Conservation (phyloP, 64 coral and sea anemone species). For the Astreopora myriophthalma region DNA sequence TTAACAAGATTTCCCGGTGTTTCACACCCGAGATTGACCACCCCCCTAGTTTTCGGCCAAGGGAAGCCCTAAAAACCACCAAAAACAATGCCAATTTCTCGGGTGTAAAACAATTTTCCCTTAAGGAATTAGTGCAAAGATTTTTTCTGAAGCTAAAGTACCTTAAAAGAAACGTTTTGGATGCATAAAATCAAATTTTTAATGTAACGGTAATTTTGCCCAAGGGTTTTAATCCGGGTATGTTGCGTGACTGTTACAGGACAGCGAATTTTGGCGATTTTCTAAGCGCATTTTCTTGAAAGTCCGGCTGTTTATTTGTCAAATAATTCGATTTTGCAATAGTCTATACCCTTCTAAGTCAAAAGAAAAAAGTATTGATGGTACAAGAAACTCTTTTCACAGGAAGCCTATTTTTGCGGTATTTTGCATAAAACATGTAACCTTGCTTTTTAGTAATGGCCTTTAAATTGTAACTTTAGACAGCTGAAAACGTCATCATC, state of each 20-base stretch:
- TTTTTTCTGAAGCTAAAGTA: background rate
- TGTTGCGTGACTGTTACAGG: background rate
- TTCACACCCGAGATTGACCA: background rate
- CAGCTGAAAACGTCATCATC: background rate
- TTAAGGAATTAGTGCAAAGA: background rate
- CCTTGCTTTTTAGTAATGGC: background rate
- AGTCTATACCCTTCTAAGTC: background rate
- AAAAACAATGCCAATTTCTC: background rate
- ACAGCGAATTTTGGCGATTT: background rate
- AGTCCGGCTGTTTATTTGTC: background rate
- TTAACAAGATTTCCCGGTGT: background rate
- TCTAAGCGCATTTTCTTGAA: background rate
- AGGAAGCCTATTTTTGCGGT: background rate
- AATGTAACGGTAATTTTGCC: background rate
- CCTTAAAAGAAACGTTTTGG: background rate
- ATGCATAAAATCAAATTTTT: background rate
- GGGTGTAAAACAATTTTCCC: background rate
- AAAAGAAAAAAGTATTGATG: background rate
- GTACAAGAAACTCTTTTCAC: background rate
- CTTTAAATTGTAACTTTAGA: background rate
- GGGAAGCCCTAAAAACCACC: background rate
- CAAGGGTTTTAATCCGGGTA: background rate
- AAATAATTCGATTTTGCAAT: background rate
- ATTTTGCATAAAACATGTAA: too few relatives aligned
- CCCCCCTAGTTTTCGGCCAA: background rate